Percentiles rank a stretch among this genome's conserved stretches.
Conservation (phyloP, 2,888 invertebrate genomes). For the Nephrotoma flavescens region DNA sequence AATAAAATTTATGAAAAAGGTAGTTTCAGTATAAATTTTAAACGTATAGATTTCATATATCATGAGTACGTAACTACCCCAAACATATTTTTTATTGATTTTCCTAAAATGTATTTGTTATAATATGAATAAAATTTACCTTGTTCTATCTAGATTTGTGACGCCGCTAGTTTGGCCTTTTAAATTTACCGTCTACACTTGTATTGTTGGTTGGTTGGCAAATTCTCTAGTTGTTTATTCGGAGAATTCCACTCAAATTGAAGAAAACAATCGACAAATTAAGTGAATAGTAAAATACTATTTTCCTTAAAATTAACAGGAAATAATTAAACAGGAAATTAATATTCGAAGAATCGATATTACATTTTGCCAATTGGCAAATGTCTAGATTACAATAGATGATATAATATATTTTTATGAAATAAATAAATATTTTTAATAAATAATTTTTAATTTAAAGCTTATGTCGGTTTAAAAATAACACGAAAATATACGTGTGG, state of each 20-base stretch:
- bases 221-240: background rate
- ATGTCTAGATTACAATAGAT: background rate
- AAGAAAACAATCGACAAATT: background rate
- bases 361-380: background rate
- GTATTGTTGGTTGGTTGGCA: background rate
- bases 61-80: background rate
- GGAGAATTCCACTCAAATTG: background rate
- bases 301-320: background rate
- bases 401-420: background rate
- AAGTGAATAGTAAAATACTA: background rate
- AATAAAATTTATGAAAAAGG: background rate
- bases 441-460: background rate
- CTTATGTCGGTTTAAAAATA: background rate
- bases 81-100: background rate
- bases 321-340: background rate
- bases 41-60: no score
- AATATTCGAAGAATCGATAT: background rate
- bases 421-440: no score
- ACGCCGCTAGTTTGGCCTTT: background rate
- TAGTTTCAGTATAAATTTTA: background rate
- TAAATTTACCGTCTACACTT: background rate
- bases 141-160: background rate
- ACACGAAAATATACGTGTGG: background rate
- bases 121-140: background rate
- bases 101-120: background rate